Percentiles rank a stretch among this genome's conserved stretches.
Evolutionary conservation across 1,140 invertebrate genomes (phyloP).

Genomic region (Heliconius melpomene): DNA sequence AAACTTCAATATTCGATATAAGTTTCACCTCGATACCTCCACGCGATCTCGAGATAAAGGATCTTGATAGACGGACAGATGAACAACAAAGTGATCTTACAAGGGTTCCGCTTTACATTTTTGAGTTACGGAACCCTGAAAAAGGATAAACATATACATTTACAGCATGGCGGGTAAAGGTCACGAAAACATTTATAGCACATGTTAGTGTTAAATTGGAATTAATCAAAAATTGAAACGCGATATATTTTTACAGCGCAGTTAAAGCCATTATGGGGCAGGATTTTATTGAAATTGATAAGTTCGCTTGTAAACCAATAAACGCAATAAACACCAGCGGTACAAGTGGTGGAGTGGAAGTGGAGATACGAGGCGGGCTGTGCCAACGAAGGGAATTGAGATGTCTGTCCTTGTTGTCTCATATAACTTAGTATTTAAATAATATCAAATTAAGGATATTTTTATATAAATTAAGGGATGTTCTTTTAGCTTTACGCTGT

Average conservation of each 20-base stretch:
- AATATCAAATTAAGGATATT: too few relatives aligned
- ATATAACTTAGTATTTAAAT: background rate
- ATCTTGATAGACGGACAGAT: too few relatives aligned
- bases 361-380: background rate
- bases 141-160: background rate
- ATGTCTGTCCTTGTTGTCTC: background rate
- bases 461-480: too few relatives aligned
- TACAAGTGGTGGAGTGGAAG: background rate
- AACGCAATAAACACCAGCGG: constrained; percentile 31
- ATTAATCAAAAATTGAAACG: constrained; percentile 31
- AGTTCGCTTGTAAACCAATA: constrained; percentile 37
- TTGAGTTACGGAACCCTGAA: background rate
- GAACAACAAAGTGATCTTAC: too few relatives aligned
- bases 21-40: too few relatives aligned
- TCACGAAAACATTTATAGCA: constrained; percentile 15
- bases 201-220: constrained; percentile 21
- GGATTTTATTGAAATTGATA: constrained; percentile 38
- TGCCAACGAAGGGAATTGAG: background rate
- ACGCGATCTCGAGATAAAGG: too few relatives aligned
- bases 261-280: constrained; percentile 28
- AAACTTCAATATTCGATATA: too few relatives aligned
- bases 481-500: too few relatives aligned
- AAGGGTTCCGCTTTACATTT: background rate
- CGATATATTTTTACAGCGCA: constrained; percentile 24
- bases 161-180: background rate